Percentiles rank a stretch among this genome's conserved stretches.
Evolutionary conservation across 1,140 invertebrate genomes (phyloP).

Genomic region (Spodoptera litura): DNA sequence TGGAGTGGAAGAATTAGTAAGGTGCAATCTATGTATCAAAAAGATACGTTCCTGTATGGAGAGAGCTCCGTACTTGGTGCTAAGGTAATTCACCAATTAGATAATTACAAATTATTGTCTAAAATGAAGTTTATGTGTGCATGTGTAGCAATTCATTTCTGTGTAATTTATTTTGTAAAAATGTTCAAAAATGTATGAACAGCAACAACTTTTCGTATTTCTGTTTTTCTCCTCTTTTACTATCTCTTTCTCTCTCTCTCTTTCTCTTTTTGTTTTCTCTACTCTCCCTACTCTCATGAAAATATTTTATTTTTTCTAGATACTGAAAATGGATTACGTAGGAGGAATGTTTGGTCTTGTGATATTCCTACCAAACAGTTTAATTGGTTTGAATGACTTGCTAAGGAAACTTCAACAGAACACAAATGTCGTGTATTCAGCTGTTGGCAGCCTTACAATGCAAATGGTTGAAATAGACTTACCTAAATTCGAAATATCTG

Average conservation of each 20-base stretch:
- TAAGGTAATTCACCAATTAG: neutral
- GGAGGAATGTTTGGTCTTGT: neutral
- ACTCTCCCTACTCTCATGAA: neutral
- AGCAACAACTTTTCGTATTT: no score
- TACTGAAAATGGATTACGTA: neutral
- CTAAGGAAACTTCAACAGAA: neutral
- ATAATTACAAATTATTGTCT: no score
- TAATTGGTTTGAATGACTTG: neutral
- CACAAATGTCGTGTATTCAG: neutral
- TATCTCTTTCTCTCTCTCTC: no score
- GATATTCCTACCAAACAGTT: neutral
- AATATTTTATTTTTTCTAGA: neutral
- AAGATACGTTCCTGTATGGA: neutral
- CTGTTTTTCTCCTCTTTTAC: no score
- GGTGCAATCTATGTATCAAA: neutral
- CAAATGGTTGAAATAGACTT: neutral
- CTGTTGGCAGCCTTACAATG: neutral
- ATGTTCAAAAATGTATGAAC: no score
- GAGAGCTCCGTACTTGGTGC: neutral
- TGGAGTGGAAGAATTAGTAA: neutral
- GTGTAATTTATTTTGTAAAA: no score
- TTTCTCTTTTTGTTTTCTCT: no score
- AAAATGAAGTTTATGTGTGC: no score
- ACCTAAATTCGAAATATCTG: conserved; percentile 5
- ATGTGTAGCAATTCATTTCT: no score